These are phyloP conservation scores for Caenorhabditis imperialis DNA, from an alignment of 2,888 invertebrate genomes.

Conservation along the genomic window DNA sequence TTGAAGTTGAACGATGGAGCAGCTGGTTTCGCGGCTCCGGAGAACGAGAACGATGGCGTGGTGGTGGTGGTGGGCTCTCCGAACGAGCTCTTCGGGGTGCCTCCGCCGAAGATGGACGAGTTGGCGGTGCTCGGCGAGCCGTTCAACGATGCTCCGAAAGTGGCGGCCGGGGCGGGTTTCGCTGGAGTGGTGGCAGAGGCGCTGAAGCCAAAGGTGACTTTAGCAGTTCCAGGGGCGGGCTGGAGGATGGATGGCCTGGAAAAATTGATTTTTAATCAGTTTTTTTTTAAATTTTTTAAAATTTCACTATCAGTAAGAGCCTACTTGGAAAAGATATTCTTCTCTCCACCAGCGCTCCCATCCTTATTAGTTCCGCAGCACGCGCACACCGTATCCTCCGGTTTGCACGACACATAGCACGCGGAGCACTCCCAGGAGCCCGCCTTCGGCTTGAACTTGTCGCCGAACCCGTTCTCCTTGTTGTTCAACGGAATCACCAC, in stretches of 20 bases:
- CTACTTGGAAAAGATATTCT: constrained; percentile 50
- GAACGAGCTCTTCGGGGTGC: constrained; percentile 30
- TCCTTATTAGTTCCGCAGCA: constrained; percentile 64
- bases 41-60: constrained; percentile 27
- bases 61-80: not conserved
- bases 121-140: constrained; percentile 36
- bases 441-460: constrained; percentile 63
- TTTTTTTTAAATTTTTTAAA: no score
- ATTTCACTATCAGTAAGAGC: not conserved
- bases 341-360: constrained; percentile 43
- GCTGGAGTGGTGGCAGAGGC: constrained; percentile 56
- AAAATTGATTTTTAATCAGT: not conserved
- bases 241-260: constrained; percentile 44
- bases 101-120: constrained; percentile 44
- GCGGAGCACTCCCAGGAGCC: constrained; percentile 67
- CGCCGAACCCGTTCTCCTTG: constrained; percentile 60
- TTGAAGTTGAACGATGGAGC: constrained; percentile 42
- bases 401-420: constrained; percentile 58
- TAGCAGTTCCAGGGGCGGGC: constrained; percentile 46
- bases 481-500: constrained; percentile 39
- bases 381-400: constrained; percentile 39
- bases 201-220: constrained; percentile 51
- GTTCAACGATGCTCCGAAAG: constrained; percentile 41
- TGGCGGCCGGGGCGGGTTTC: constrained; percentile 16
- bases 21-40: constrained; percentile 10